phyloP scores from a whole-genome alignment of 2,888 invertebrate species.

The Sesamia inferens region DNA sequence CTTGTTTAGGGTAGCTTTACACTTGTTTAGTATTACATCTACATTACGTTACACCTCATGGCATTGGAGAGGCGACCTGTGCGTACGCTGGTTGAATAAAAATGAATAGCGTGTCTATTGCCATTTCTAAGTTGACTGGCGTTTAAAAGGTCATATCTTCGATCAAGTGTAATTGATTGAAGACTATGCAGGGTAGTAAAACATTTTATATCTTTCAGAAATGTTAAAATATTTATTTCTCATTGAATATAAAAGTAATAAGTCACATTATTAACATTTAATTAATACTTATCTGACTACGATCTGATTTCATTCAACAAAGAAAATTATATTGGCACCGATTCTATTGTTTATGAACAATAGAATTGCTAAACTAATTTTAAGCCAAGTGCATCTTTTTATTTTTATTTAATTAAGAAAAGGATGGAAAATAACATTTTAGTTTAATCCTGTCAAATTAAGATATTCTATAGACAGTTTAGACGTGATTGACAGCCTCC shows the following conservation, averaged over 20 bases:
- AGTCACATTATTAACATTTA: background rate
- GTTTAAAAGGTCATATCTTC: slow-evolving; percentile 9
- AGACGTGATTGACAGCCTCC: too few species aligned
- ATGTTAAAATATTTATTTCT: slow-evolving; percentile 20
- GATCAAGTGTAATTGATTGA: slow-evolving; percentile 12
- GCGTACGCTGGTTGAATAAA: slow-evolving; percentile 7
- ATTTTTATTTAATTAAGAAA: too few species aligned
- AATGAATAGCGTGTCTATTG: background rate
- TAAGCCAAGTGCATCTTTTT: too few species aligned
- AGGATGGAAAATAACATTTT: too few species aligned
- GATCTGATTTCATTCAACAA: slow-evolving; percentile 46
- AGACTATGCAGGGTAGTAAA: slow-evolving; percentile 5
- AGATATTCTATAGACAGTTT: too few species aligned
- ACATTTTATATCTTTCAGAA: slow-evolving; percentile 8
- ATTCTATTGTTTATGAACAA: too few species aligned
- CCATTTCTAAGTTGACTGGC: background rate
- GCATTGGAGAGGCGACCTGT: slow-evolving; percentile 1
- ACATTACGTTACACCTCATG: slow-evolving; percentile 40
- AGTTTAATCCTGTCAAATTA: too few species aligned
- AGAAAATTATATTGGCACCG: slow-evolving; percentile 32
- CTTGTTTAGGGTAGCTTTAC: slow-evolving; percentile 54
- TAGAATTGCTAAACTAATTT: too few species aligned
- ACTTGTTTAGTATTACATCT: slow-evolving; percentile 48
- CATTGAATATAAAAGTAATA: slow-evolving; percentile 11
- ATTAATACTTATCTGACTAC: slow-evolving; percentile 11